Conservation (phyloP, 1,140 invertebrate species). For the Trinorchestia longiramus region DNA sequence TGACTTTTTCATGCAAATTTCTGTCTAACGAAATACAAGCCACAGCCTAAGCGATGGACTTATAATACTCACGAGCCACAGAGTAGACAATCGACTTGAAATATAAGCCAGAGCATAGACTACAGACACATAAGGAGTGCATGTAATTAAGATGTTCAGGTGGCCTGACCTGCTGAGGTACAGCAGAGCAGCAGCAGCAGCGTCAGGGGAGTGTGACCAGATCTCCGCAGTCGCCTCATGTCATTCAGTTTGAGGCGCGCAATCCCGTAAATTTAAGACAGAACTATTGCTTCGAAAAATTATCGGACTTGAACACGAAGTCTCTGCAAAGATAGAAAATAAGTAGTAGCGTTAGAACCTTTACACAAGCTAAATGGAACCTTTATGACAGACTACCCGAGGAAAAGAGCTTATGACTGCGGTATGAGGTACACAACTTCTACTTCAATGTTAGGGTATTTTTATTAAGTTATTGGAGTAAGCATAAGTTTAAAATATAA, state of each 20-base stretch:
- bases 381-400: neutral
- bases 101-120: too few relatives aligned
- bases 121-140: too few relatives aligned
- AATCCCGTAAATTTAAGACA: neutral
- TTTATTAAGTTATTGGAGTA: neutral
- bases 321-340: neutral
- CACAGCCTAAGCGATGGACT: too few relatives aligned
- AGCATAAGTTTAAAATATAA: too few relatives aligned
- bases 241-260: neutral
- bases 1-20: too few relatives aligned
- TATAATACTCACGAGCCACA: too few relatives aligned
- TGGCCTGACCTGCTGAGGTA: neutral
- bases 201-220: neutral
- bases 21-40: too few relatives aligned
- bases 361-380: neutral
- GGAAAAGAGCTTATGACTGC: neutral
- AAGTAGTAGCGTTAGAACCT: neutral
- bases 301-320: neutral
- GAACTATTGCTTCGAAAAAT: neutral
- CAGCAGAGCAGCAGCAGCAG: neutral
- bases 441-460: neutral
- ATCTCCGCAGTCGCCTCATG: neutral
- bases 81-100: too few relatives aligned
- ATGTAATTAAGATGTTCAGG: too few relatives aligned
- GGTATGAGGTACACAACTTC: neutral